phyloP scores from a whole-genome alignment of 2,113 vertebrate species.

The Hystrix brachyura region DNA sequence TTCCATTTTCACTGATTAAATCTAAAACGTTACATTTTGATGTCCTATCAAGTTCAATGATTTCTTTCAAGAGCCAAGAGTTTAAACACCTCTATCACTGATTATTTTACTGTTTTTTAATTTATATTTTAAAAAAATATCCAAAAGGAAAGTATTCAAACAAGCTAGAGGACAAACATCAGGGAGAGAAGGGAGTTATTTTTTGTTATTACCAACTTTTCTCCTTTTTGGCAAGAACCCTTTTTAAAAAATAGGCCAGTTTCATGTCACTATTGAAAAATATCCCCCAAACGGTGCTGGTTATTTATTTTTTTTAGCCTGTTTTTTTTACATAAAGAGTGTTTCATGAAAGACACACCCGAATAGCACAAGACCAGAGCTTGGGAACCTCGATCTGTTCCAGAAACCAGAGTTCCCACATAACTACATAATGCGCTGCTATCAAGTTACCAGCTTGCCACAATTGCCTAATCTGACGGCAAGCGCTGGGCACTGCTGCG shows the following conservation, averaged over 20 bases:
- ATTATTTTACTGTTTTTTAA: conserved; percentile 20
- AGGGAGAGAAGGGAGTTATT: not conserved
- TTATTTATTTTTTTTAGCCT: conserved; percentile 58
- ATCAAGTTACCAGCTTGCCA: conserved; percentile 84
- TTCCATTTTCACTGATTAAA: conserved; percentile 50
- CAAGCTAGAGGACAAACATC: not conserved
- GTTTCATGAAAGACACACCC: conserved; percentile 82
- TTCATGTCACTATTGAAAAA: conserved; percentile 72
- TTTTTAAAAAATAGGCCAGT: conserved; percentile 61
- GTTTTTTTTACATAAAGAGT: conserved; percentile 73
- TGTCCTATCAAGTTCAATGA: not conserved
- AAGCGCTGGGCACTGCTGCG: conserved; percentile 63
- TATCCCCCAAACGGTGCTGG: conserved; percentile 61
- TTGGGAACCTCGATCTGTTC: conserved; percentile 87
- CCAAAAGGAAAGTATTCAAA: conserved; percentile 58
- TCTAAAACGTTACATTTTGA: not conserved
- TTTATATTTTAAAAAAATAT: not conserved
- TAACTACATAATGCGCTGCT: conserved; percentile 82
- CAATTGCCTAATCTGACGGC: conserved; percentile 81
- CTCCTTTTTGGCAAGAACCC: conserved; percentile 33
- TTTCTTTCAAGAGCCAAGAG: conserved; percentile 10
- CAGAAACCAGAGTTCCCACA: conserved; percentile 88
- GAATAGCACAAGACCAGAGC: conserved; percentile 74
- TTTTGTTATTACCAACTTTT: conserved; percentile 56
- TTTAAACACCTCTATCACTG: not conserved